Base-by-base conservation (phyloP, 2,797 vertebrate species). In the Cottoperca gobio region DNA sequence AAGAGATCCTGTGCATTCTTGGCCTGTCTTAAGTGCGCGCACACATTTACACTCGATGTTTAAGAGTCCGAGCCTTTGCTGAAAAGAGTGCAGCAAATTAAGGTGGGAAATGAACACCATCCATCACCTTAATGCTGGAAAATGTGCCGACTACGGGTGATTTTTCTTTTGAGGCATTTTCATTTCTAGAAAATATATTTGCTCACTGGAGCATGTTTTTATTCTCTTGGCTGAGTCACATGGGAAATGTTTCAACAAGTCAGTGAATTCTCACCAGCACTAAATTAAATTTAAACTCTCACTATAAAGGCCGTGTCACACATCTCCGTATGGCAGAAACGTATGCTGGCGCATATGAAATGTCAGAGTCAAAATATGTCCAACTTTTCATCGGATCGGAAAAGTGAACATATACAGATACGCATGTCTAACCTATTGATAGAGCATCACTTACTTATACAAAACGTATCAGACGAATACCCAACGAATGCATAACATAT, bases 91-190 rank as follows among this genome's bases (percentile, higher is more conserved):
- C 28, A 68, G 61, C 16, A 53, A 81, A 84, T 72, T 43, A 57
- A 70, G 57, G 54, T 49, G 70, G 80, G 54, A 82, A 88, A 83
- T 79, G 61, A 79, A 59, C 62, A 76, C 62, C 80, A 86, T 88
- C 68, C 50, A 81, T 87, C 70, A 73, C 69, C 39, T 83, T 45
- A 79, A 48, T 13, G 57, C 60, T 82, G 76, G 71, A 79, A 79
- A 55, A 42, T 58, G 2, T 12, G 65, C 43, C 49, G 17, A 19
- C 1, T 11, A 26, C 2, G 2, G 40, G 17, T 42, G 64, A 67
- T 54, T 81, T 79, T 77, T 54, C 81, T 79, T 77, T 21, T 50
- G 52, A 37, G 50, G 21, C 21, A 17, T 23, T 78, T 72, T 78
- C 35, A 76, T 79, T 67, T 70, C 26, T 50, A 39, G 33, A 72